These are phyloP conservation scores for Oreotragus oreotragus DNA, from an alignment of 2,113 vertebrate species.

Conservation along the genomic window DNA sequence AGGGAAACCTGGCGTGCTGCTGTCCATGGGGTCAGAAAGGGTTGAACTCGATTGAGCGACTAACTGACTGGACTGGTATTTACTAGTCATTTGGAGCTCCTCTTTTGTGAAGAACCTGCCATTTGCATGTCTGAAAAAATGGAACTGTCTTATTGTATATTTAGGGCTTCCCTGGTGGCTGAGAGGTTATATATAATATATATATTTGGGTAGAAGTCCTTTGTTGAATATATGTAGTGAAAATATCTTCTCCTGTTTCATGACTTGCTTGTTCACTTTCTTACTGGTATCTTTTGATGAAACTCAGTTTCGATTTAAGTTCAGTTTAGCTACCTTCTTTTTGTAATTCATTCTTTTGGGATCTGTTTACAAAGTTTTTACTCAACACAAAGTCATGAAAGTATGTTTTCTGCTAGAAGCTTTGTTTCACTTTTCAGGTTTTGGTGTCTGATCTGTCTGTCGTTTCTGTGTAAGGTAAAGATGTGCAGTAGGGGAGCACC, in stretches of 20 bases:
- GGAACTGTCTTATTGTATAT: too few relatives aligned
- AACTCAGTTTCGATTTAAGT: neutral
- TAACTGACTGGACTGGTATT: neutral
- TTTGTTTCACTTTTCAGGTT: neutral
- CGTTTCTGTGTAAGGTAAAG: neutral
- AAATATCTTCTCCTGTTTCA: neutral
- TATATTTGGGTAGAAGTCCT: neutral
- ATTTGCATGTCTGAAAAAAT: too few relatives aligned
- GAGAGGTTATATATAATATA: too few relatives aligned
- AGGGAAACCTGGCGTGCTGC: neutral
- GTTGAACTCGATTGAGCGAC: fast-evolving
- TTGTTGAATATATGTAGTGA: neutral
- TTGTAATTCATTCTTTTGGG: neutral
- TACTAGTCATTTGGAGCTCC: neutral
- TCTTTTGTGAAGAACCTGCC: neutral
- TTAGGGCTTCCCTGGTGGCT: too few relatives aligned
- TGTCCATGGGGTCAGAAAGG: neutral
- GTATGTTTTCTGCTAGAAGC: neutral
- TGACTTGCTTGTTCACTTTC: neutral
- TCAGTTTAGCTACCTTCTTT: neutral
- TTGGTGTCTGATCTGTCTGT: neutral
- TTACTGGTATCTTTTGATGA: neutral
- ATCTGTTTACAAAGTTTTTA: neutral
- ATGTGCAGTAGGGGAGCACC: neutral
- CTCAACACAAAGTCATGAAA: neutral